Evolutionary conservation across 2,113 vertebrate species (phyloP), one percentile per base, ranked within the genome.

Genomic region (Mormyrus lacerda): DNA sequence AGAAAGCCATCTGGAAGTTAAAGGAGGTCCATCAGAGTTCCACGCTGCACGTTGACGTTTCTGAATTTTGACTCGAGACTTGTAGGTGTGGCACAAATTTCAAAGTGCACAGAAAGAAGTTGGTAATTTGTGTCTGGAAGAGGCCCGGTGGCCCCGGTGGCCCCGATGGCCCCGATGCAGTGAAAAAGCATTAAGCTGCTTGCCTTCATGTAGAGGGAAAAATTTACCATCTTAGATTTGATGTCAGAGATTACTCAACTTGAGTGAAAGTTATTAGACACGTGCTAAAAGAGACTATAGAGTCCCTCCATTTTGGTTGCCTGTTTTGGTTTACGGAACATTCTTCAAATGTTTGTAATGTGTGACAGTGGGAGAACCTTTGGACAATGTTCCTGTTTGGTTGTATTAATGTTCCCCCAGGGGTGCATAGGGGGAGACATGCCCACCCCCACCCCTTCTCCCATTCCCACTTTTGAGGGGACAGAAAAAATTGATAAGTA

Each of bases 1-100:
- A 39, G 61, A 50, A 90, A 89, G 51, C 91, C 93, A 93, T 94
- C 91, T 94, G 94, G 94, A 90, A 89, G 89, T 88, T 45, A 89
- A 91, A 89, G 89, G 85, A 90, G 13, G 31, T 61, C 85, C 61
- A 27, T 91, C 88, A 82, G 61, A 88, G 85, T 27, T 13, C 50
- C 51, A 39, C 11, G 79, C 48, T 10, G 35, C 31, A 89, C 69
- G n/a, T 24, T 9, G 44, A 79, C 65, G 4, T 88, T 51, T 84
- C 44, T 21, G 39, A 48, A 88, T 79, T 27, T 82, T 51, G 69
- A 65, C 11, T 47, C 42, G n/a, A 76, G 69, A 79, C 42, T 84
- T 84, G 39, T 24, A 42, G 19, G 44, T 84, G 82, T 84, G 39
- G 39, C 73, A 15, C 31, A 15, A 35, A 76, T 39, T 17, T 76